Evolutionary conservation across 2,797 vertebrate species (phyloP), one percentile per base, ranked within the genome.

Genomic region (Taeniopygia guttata): DNA sequence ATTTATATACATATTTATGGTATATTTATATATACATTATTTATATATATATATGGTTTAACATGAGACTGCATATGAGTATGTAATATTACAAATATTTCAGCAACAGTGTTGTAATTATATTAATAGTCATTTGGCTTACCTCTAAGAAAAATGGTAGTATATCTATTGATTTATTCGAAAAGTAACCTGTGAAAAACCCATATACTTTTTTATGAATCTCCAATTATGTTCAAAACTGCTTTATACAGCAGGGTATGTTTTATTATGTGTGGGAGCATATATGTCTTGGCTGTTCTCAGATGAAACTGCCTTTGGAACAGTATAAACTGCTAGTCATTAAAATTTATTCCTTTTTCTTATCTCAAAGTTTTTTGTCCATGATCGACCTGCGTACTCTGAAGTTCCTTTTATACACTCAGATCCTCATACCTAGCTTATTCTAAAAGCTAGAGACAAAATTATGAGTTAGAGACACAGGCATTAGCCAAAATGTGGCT

Each of bases 341-440:
- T 49, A 55, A 69, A 48, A 70, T 58, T 8, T 40, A 43, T 56
- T 72, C 60, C 59, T 60, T 52, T 75, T 51, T 17, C 19, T 77
- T 78, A 55, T n/a, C 16, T 38, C 66, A 45, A 46, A 38, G 16
- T 2, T 27, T 46, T 6, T 38, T 73, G 74, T 92, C 55, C 40
- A 56, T 1, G 4, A 45, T 68, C 54, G 60, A 9, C 11, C 27
- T 66, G 4, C 1, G 0, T 66, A 46, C 16, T 16, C 23, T 62
- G 32, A 51, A 63, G 34, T 66, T 58, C 5, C 2, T 38, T 69
- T 83, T 83, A 64, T 11, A 13, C n/a, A 58, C 36, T 92, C 40
- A 45, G 18, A 60, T 63, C 34, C 21, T 84, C 14, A 29, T 27
- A 63, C 19, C 13, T 75, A 48, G 3, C 19, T 67, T 55, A 51